Base-by-base conservation (phyloP, 2,797 vertebrate species). In the Numenius phaeopus region DNA sequence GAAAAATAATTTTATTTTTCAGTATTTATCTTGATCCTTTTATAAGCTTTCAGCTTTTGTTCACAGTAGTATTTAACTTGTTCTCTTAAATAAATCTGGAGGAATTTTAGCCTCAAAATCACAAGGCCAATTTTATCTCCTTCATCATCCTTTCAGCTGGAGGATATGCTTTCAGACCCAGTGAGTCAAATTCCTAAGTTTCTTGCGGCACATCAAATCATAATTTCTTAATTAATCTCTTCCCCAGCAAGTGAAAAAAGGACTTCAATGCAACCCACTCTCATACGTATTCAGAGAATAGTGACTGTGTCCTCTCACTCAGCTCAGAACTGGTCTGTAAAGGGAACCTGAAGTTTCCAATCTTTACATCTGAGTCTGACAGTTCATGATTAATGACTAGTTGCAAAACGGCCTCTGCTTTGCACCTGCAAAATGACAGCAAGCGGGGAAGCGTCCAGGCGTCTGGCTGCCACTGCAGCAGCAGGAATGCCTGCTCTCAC, bases 11-110 rank as follows among this genome's bases (percentile, higher is more conserved):
- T 95, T 96, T 95, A 93, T 94, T 97, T 98, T 95, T 95, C 58
- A 77, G 72, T 97, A 94, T 97, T 98, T 98, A 97, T 96, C 90
- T 92, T 88, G 77, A 86, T 94, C 82, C 76, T 98, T 95, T 96
- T 94, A 88, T 90, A 93, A 93, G 77, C n/a, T 89, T 94, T 95
- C 80, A 92, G 65, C 57, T 89, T 97, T 93, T 87, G 77, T 95
- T 47, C 6, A 4, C 83, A 72, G 14, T 58, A 88, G 89, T 97
- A 80, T 90, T 98, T 96, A 96, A 94, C 61, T 78, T 84, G 34
- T 47, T 97, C 26, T 95, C 69, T 65, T 97, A 97, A 96, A 97
- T 97, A 97, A 97, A 96, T 91, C 77, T 87, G 81, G n/a, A 94
- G 47, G 57, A 96, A 89, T 20, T 14, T 91, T 95, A 75, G 30